A percentile compares a stretch with the other conserved stretches of the same genome.
phyloP scores from a whole-genome alignment of 2,797 vertebrate genomes.

The Buceros bicornis region DNA sequence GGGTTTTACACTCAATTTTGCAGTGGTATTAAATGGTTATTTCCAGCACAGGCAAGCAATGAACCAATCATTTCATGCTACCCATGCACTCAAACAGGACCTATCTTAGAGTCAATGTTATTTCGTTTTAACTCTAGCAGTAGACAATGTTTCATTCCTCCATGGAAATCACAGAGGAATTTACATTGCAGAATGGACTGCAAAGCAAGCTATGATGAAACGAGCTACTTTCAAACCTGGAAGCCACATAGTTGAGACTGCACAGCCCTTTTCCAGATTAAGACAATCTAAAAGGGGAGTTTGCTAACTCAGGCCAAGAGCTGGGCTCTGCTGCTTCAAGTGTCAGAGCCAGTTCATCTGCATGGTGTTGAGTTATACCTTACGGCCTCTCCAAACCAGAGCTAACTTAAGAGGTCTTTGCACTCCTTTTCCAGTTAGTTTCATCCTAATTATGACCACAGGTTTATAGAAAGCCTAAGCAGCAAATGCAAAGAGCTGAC shows the following conservation, averaged over 20 bases:
- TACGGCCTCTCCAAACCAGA: neutral
- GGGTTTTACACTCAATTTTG: neutral
- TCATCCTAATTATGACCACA: neutral
- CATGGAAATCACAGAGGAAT: neutral
- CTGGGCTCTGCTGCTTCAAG: neutral
- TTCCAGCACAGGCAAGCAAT: neutral
- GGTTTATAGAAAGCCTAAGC: neutral
- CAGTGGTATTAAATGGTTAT: neutral
- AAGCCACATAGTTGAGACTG: neutral
- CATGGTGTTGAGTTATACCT: neutral
- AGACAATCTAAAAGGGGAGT: neutral
- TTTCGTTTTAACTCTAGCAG: neutral
- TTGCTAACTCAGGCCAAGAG: neutral
- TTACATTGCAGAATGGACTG: neutral
- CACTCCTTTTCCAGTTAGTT: neutral
- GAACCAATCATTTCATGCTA: accelerated
- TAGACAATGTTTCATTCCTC: neutral
- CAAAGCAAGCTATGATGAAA: neutral
- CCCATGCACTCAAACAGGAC: neutral
- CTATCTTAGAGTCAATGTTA: neutral
- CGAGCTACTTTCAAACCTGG: neutral
- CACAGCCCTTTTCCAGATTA: neutral
- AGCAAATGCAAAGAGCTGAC: neutral
- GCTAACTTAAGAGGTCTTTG: neutral
- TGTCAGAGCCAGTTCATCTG: neutral